A percentile compares a stretch with the other conserved stretches of the same genome.
These are phyloP conservation scores for Ptiloglossa arizonensis DNA, from an alignment of 1,140 invertebrate species.

Conservation along the genomic window DNA sequence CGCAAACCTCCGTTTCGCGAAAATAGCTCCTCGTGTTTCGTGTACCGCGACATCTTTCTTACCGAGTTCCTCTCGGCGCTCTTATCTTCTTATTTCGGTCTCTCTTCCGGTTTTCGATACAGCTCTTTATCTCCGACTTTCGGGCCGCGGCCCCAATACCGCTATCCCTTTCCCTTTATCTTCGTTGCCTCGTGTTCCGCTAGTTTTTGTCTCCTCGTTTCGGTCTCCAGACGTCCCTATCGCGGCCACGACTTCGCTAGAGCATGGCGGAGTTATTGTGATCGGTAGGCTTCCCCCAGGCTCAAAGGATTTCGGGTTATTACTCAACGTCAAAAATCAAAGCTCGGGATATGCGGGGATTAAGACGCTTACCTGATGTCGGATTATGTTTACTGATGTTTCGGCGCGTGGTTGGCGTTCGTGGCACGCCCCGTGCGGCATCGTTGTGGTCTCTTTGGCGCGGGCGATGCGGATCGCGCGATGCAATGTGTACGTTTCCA, in stretches of 20 bases:
- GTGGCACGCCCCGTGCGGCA: not conserved
- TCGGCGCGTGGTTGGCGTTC: not conserved
- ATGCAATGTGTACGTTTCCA: no score
- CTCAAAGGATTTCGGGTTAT: slow-evolving; percentile 49
- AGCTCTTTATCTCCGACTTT: not conserved
- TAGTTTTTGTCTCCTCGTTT: not conserved
- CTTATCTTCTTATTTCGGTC: no score
- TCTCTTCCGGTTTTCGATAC: not conserved
- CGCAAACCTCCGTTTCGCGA: no score
- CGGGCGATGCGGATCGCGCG: not conserved
- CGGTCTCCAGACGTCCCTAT: not conserved
- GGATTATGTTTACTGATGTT: slow-evolving; percentile 18
- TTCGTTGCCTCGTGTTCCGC: not conserved
- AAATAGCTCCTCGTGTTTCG: no score
- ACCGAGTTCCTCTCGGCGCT: no score
- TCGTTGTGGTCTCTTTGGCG: not conserved
- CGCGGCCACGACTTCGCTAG: not conserved
- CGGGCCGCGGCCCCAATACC: not conserved
- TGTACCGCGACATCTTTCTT: no score
- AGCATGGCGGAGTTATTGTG: slow-evolving; percentile 24
- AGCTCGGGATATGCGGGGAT: slow-evolving; percentile 7
- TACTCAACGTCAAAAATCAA: slow-evolving; percentile 60
- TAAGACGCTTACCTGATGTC: not conserved
- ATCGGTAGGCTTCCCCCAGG: slow-evolving; percentile 28
- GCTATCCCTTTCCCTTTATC: not conserved